Conservation (phyloP, 2,888 invertebrate species). For the Thereva nobilitata region DNA sequence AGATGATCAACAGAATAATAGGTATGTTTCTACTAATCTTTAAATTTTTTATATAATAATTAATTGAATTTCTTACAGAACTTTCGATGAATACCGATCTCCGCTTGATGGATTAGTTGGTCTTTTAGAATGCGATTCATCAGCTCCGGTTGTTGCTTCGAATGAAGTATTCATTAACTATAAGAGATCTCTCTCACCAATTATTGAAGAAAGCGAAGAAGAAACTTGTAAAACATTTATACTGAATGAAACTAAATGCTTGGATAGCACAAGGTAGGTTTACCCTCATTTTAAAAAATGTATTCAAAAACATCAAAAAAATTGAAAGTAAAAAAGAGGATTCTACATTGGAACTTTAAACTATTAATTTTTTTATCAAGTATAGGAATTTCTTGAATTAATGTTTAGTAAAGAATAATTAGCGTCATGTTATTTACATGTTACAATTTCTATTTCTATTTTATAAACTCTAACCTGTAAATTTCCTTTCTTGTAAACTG, state of each 20-base stretch:
- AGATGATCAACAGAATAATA: slow-evolving; percentile 39
- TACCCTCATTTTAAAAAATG: neutral
- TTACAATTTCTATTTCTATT: no score
- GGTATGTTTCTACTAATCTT: no score
- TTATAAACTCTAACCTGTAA: no score
- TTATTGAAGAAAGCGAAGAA: slow-evolving; percentile 47
- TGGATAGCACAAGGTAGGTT: slow-evolving; percentile 46
- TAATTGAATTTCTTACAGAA: slow-evolving; percentile 14
- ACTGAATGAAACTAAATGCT: slow-evolving; percentile 45
- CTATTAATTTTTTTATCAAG: no score
- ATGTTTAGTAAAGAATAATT: no score
- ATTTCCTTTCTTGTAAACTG: no score
- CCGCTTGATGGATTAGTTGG: slow-evolving; percentile 40
- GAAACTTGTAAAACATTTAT: slow-evolving; percentile 46
- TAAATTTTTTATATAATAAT: no score
- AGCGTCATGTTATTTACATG: no score
- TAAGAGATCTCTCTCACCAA: slow-evolving; percentile 45
- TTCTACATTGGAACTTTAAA: neutral
- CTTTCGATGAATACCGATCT: slow-evolving; percentile 43
- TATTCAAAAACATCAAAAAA: neutral
- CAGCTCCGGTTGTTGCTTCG: slow-evolving; percentile 35
- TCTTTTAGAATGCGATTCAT: slow-evolving; percentile 36
- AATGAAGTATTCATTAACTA: slow-evolving; percentile 46
- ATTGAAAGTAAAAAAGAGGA: slow-evolving; percentile 1
- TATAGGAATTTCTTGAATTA: no score